Evolutionary conservation across 2,797 vertebrate species (phyloP), one percentile per base, ranked within the genome.

Genomic region (Vespertilio murinus): DNA sequence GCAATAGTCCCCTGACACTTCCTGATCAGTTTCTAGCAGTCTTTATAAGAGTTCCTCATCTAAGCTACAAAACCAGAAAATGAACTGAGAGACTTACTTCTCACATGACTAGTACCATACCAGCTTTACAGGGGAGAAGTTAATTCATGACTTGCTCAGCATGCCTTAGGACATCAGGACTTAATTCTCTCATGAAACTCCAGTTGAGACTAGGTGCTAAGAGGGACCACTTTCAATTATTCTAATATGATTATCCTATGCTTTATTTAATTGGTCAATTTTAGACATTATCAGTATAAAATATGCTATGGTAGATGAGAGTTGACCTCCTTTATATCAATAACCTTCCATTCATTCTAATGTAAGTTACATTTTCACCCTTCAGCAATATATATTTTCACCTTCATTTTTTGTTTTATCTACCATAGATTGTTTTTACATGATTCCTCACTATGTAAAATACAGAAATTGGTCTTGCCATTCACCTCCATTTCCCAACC

Each of bases 321-420:
- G 77, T 85, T 88, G 49, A 16, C 23, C 8, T 67, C 33, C 22
- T 28, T 40, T 78, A 35, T 67, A 23, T 22, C 17, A 42, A 6
- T n/a, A 42, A 16, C 25, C 6, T 52, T 54, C 30, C 35, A 18
- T 28, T 69, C 18, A 28, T 85, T 45, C 20, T 67, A 59, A 45
- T 8, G 38, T 17, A 70, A 56, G 14, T 84, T 78, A 90, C 47
- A 16, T 38, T 78, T 87, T 67, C 28, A 87, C 14, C 73, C 56
- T 59, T 61, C 25, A 45, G 54, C 30, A 64, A 45, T 65, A 84
- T 71, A 20, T 71, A 33, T 87, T 88, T 87, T 38, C 11, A n/a
- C n/a, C 28, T 84, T 91, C 49, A 74, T 33, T 88, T 88, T 59
- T 54, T 59, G 20, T 94, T 80, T 70, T 35, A 88, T 84, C 71